Base-by-base conservation (phyloP, 2,797 vertebrate species). In the Trachops cirrhosus region DNA sequence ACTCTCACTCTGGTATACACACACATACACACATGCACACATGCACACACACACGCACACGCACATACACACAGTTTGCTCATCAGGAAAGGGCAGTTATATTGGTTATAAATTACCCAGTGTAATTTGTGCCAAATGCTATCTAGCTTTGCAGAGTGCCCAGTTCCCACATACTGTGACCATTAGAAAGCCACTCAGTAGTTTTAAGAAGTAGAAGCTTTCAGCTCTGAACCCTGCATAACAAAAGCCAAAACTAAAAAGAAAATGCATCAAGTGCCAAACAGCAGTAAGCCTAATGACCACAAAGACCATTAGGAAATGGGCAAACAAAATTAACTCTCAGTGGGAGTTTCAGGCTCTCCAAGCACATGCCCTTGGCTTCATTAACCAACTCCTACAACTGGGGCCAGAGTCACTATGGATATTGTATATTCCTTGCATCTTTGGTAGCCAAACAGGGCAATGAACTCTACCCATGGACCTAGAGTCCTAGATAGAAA, bases 251-350 rank as follows among this genome's bases (percentile, higher is more conserved):
- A 59, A 89, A 94, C 82, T 50, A 77, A 89, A 93, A 96, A 95
- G 80, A 80, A 93, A 94, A 59, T 34, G 67, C 22, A 82, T 84
- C 44, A 59, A 80, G 52, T 54, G 67, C 46, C 52, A 83, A 89
- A 41, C n/a, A 91, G 75, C 74, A 91, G 73, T 80, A 77, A 95
- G 70, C 50, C 44, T 96, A 94, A 93, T 79, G 91, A 83, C 89
- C 41, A 21, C 32, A 57, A 80, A 93, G 73, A 94, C 50, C 62
- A 89, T 89, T 84, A 90, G 88, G 59, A 87, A 96, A 93, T 39
- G 32, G 86, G 71, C 93, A 97, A 97, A 96, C 77, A 82, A 54
- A 94, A 96, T 95, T 59, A 94, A 75, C 74, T 88, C 87, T 93
- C 95, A 39, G 82, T 88, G 80, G 78, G 95, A 87, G 68, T 46